Conservation (phyloP, 1,140 invertebrate species). For the Sycophila sp. region DNA sequence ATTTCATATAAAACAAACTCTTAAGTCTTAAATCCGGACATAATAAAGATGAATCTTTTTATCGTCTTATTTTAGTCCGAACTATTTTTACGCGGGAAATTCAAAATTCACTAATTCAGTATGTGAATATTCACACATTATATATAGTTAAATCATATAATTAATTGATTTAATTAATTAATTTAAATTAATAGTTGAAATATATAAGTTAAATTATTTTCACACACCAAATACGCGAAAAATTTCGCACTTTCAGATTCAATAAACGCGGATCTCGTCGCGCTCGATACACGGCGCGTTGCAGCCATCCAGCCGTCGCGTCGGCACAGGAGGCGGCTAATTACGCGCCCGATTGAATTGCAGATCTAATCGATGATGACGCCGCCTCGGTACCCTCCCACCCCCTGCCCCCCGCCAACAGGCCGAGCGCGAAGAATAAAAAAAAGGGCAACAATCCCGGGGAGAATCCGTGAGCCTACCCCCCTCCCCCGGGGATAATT, state of each 20-base stretch:
- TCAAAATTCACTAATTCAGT: too few species aligned
- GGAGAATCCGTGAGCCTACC: too few species aligned
- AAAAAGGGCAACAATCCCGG: too few species aligned
- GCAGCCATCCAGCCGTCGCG: too few species aligned
- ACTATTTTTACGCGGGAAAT: too few species aligned
- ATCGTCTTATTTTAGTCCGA: too few species aligned
- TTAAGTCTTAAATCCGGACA: too few species aligned
- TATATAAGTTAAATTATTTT: background rate
- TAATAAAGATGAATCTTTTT: too few species aligned
- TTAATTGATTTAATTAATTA: background rate
- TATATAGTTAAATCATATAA: background rate
- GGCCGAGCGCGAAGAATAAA: background rate
- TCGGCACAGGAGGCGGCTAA: background rate
- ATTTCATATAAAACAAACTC: too few species aligned
- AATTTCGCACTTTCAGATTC: background rate
- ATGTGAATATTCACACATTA: too few species aligned
- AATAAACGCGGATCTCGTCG: background rate
- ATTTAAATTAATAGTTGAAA: background rate
- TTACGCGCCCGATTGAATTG: slow-evolving; percentile 9
- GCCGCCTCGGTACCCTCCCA: background rate
- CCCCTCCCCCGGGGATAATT: too few species aligned
- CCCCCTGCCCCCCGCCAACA: background rate
- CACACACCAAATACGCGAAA: background rate
- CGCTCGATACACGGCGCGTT: too few species aligned
- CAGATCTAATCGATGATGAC: slow-evolving; percentile 2